Evolutionary conservation across 30 jellyfish, hydroid and myxozoan genomes (phyloP).

Genomic region (Aurelia sp.): DNA sequence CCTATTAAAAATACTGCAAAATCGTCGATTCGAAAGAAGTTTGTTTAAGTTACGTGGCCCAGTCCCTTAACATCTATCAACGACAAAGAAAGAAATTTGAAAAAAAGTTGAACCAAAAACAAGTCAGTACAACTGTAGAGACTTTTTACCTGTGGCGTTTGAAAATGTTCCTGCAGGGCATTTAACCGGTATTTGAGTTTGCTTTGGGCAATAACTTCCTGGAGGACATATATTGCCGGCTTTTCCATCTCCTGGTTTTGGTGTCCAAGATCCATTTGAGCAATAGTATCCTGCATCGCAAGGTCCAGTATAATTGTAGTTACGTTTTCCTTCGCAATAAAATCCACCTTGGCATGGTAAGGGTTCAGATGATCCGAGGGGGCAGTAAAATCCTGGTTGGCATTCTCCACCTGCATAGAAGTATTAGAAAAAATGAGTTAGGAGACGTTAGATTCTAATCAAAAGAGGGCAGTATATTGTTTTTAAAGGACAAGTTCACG

Average conservation of each 20-base stretch:
- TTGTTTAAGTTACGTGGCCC: no score
- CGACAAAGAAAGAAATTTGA: no score
- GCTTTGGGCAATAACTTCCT: conserved; percentile 81
- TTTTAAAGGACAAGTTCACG: no score
- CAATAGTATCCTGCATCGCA: conserved; percentile 94
- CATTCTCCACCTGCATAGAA: conserved; percentile 90
- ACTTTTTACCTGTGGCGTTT: conserved; percentile 77
- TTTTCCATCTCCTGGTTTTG: conserved; percentile 80
- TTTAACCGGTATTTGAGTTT: conserved; percentile 76
- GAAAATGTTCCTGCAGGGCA: conserved; percentile 94
- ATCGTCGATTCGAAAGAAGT: no score
- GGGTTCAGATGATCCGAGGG: conserved; percentile 88
- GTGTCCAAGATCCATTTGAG: conserved; percentile 78
- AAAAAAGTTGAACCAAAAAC: background rate
- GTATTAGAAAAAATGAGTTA: background rate
- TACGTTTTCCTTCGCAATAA: conserved; percentile 85
- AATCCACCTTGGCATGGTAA: conserved; percentile 90
- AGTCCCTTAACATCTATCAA: no score
- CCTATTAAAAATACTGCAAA: no score
- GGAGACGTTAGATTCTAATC: no score
- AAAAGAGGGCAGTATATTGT: no score
- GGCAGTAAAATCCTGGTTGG: conserved; percentile 96
- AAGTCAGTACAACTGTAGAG: background rate
- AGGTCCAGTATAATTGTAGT: conserved; percentile 75
- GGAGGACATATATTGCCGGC: conserved; percentile 93